Evolutionary conservation across 2,888 invertebrate species (phyloP).

Genomic region (Aphelenchoides bicaudatus): DNA sequence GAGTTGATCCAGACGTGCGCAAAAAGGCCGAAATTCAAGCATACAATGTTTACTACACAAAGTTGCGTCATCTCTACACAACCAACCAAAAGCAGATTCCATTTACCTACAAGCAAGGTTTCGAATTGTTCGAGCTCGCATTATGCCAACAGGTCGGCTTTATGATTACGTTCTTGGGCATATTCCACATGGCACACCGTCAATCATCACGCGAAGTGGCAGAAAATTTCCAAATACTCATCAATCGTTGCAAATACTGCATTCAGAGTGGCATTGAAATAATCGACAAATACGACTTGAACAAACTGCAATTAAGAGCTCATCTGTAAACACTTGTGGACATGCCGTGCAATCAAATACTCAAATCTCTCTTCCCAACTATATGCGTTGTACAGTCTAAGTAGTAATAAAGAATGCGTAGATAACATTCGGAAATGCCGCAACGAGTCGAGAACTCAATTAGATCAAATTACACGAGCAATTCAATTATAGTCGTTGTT

Average conservation of each 20-base stretch:
- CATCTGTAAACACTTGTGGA: neutral
- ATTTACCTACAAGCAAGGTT: conserved; percentile 10
- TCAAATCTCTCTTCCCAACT: neutral
- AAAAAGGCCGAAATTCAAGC: conserved; percentile 3
- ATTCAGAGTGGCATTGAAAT: neutral
- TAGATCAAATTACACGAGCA: neutral
- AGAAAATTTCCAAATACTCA: neutral
- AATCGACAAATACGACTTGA: conserved; percentile 1
- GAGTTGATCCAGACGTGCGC: conserved; percentile 2
- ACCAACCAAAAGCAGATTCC: neutral
- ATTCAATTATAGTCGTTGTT: conserved; percentile 1
- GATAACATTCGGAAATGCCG: neutral
- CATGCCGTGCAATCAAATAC: neutral
- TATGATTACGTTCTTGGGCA: neutral
- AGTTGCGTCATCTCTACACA: neutral
- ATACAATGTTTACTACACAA: neutral
- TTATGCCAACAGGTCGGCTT: conserved; percentile 6
- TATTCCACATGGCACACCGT: neutral
- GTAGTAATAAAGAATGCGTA: no score
- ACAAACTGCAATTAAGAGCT: neutral
- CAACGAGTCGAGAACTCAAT: neutral
- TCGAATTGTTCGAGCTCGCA: conserved; percentile 6
- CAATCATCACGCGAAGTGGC: neutral
- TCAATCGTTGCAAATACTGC: neutral
- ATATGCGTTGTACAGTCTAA: no score